Evolutionary conservation across 1,140 invertebrate species (phyloP).

Genomic region (Ostrea edulis): DNA sequence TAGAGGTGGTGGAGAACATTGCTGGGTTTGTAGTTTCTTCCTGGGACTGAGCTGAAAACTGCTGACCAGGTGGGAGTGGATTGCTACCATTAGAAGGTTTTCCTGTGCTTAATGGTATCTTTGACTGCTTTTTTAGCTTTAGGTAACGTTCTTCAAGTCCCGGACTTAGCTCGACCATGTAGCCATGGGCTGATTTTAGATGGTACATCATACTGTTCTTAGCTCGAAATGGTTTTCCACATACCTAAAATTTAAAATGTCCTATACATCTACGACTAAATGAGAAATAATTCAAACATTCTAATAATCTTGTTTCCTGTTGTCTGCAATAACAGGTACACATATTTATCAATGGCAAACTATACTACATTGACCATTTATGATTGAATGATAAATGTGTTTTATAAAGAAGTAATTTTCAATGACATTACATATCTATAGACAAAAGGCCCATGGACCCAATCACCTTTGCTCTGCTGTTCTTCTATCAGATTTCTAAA

Average conservation of each 20-base stretch:
- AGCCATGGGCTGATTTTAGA: slow-evolving; percentile 71
- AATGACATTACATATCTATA: too few species aligned
- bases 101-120: not conserved
- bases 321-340: too few species aligned
- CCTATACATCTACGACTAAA: too few species aligned
- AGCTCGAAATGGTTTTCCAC: slow-evolving; percentile 68
- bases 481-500: too few species aligned
- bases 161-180: slow-evolving; percentile 73
- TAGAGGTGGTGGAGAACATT: not conserved
- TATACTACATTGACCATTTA: too few species aligned
- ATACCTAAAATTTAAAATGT: slow-evolving; percentile 52
- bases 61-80: not conserved
- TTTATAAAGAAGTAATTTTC: too few species aligned
- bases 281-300: too few species aligned
- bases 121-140: slow-evolving; percentile 67
- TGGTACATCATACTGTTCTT: slow-evolving; percentile 74
- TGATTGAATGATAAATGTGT: too few species aligned
- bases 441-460: too few species aligned
- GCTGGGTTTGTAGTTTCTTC: not conserved
- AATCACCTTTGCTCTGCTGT: too few species aligned
- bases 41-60: not conserved
- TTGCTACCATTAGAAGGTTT: not conserved
- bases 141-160: slow-evolving; percentile 74
- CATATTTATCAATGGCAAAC: too few species aligned
- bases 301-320: too few species aligned